Percentiles rank a stretch among this genome's conserved stretches.
Conservation (phyloP, 2,797 vertebrate species). For the Ispidina picta region DNA sequence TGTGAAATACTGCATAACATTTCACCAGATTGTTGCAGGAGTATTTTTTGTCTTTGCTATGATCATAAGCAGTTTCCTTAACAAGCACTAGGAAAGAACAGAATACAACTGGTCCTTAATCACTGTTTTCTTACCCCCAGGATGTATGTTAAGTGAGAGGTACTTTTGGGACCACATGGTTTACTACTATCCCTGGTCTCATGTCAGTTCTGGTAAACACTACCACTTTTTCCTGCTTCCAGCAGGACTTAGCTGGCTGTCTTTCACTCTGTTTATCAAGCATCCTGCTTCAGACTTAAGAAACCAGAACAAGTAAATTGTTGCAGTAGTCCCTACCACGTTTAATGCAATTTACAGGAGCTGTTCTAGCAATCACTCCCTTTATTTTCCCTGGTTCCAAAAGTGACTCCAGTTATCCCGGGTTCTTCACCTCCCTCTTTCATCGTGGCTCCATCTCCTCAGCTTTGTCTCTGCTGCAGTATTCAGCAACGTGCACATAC, state of each 20-base stretch:
- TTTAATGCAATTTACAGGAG: not conserved
- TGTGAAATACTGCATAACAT: not conserved
- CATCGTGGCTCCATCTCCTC: fast-evolving
- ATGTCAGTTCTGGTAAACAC: not conserved
- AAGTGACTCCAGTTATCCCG: not conserved
- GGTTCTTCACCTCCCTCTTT: not conserved
- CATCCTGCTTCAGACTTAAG: no score
- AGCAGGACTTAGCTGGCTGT: not conserved
- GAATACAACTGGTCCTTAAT: fast-evolving
- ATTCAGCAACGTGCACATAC: not conserved
- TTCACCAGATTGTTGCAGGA: not conserved
- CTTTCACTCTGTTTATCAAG: no score
- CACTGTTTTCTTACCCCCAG: not conserved
- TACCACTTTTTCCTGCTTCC: not conserved
- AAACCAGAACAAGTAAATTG: not conserved
- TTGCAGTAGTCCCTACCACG: not conserved
- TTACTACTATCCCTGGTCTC: not conserved
- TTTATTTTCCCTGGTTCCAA: not conserved
- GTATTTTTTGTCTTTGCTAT: not conserved
- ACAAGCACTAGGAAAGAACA: not conserved
- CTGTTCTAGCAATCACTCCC: not conserved
- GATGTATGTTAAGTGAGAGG: not conserved
- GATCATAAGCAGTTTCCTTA: not conserved
- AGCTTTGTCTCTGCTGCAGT: not conserved
- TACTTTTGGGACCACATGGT: not conserved